phyloP scores from a whole-genome alignment of 2,797 vertebrate species.

The Bovichtus variegatus region DNA sequence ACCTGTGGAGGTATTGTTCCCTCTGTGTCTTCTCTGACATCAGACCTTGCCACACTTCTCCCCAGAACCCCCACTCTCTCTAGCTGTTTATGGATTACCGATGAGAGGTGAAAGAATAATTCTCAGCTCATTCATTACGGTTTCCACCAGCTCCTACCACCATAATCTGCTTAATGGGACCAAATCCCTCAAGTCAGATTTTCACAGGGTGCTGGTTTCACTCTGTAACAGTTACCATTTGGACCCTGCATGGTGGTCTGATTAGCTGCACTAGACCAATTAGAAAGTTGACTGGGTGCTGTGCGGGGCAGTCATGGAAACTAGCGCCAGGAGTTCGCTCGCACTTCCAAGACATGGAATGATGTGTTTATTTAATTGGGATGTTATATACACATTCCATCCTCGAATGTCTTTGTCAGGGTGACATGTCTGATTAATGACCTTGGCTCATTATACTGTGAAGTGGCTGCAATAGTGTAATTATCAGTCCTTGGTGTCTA shows the following conservation, averaged over 20 bases:
- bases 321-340: conserved; percentile 51
- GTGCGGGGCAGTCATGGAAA: conserved; percentile 53
- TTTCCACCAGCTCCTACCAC: conserved; percentile 89
- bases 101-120: conserved; percentile 36
- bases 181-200: conserved; percentile 88
- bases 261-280: conserved; percentile 80
- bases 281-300: conserved; percentile 76
- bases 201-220: conserved; percentile 86
- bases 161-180: conserved; percentile 87
- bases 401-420: conserved; percentile 23
- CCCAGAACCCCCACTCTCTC: conserved; percentile 33
- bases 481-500: conserved; percentile 6
- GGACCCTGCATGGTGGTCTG: conserved; percentile 77
- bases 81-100: conserved; percentile 77
- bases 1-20: conserved; percentile 5
- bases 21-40: conserved; percentile 51
- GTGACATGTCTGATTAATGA: conserved; percentile 28
- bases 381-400: conserved; percentile 47
- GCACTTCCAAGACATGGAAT: conserved; percentile 39
- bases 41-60: conserved; percentile 50
- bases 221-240: conserved; percentile 89
- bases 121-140: conserved; percentile 79
- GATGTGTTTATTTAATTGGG: conserved; percentile 66
- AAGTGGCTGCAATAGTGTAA: conserved; percentile 13
- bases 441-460: conserved; percentile 11